Evolutionary conservation across 2,888 invertebrate species (phyloP), one percentile per base, ranked within the genome.

Genomic region (Cheilosia soror): DNA sequence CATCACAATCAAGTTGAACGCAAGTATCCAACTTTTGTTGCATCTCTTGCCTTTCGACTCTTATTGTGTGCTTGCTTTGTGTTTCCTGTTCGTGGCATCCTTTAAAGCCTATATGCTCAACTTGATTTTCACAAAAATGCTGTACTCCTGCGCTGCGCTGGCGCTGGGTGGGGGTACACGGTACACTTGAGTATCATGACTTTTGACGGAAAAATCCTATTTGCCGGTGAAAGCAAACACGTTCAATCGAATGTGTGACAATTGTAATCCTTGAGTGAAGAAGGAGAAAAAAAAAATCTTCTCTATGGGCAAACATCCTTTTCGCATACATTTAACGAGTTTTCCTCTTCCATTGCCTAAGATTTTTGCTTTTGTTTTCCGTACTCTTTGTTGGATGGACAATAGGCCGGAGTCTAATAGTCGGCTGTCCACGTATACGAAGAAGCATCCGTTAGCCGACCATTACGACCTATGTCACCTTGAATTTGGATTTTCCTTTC

Each of bases 171-270:
- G 3, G 51, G 9, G 13, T 13, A 37, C 42, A 73, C 6, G 63
- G 29, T 15, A 57, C 57, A 13, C 25, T 13, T 51, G 68, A 53
- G 60, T 51, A 76, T 40, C 44, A 66, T 76, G 66, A 25, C 58
- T 49, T 51, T 76, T 68, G 76, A 68, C 51, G 51, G 42, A 13
- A 20, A 42, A 60, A 76, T 60, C 66, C 60, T 29, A 68, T 76
- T 27, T 66, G 11, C 57, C 31, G 20, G 49, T 31, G 47, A 68
- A 65, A 42, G 63, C 51, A 53, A 60, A 69, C 86, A 81, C 78
- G 78, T 82, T 66, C 69, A 78, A 71, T 86, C 78, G 86, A 78
- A 78, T 86, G 86, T 86, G 86, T 86, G 86, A 82, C 86, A 82
- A 78, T 82, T 78, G 82, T 78, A 86, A 86, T 82, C 86, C 77